These are phyloP conservation scores for Acleris laterana DNA, from an alignment of 2,888 invertebrate species.

Conservation along the genomic window DNA sequence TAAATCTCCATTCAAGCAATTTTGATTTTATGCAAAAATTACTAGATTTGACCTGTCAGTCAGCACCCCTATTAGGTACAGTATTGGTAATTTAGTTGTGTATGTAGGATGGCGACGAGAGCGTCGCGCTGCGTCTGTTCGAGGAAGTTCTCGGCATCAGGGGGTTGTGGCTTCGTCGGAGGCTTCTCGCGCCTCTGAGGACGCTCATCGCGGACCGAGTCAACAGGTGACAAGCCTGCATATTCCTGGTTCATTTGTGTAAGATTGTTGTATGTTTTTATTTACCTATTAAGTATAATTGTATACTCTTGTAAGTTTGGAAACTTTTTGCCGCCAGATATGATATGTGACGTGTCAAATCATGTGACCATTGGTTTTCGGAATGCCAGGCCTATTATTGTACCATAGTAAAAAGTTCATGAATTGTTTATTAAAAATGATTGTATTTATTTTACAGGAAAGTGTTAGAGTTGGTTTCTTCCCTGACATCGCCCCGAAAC, in stretches of 20 bases:
- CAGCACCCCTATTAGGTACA: not conserved
- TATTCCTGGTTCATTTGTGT: no score
- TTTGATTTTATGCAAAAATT: no score
- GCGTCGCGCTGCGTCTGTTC: constrained; percentile 67
- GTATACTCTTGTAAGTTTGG: no score
- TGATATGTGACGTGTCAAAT: no score
- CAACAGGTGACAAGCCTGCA: constrained; percentile 61
- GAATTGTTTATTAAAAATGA: not conserved
- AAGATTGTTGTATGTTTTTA: no score
- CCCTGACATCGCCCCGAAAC: constrained; percentile 93
- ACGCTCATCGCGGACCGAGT: constrained; percentile 76
- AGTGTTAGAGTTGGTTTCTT: constrained; percentile 94
- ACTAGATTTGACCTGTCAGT: no score
- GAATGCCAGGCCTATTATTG: no score
- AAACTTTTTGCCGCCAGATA: no score
- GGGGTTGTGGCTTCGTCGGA: constrained; percentile 71
- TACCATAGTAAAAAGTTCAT: not conserved
- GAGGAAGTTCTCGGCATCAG: constrained; percentile 76
- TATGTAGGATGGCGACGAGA: constrained; percentile 71
- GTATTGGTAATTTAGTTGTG: not conserved
- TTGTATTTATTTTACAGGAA: constrained; percentile 76
- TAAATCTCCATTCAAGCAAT: no score
- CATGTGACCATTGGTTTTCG: no score
- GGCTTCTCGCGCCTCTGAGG: constrained; percentile 70
- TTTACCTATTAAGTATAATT: no score